These are phyloP conservation scores for Ophraella communa DNA, from an alignment of 2,888 invertebrate species.

Conservation along the genomic window DNA sequence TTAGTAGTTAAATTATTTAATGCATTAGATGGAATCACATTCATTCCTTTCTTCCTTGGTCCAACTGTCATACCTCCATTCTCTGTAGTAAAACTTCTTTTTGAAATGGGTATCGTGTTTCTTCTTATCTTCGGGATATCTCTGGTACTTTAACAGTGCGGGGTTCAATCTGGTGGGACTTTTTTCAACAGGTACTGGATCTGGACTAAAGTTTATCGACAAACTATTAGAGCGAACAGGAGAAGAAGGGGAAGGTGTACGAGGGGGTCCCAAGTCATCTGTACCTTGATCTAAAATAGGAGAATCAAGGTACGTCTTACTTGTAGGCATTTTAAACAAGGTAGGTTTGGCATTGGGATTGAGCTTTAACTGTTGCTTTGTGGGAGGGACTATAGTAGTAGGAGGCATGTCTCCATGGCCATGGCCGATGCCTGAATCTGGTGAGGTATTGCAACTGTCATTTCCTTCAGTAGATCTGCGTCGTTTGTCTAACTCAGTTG, in stretches of 20 bases:
- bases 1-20: not conserved
- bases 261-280: conserved; percentile 63
- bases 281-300: conserved; percentile 56
- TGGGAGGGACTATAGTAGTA: conserved; percentile 57
- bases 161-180: conserved; percentile 61
- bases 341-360: conserved; percentile 56
- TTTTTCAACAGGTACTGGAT: conserved; percentile 49
- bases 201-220: conserved; percentile 52
- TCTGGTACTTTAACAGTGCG: conserved; percentile 66
- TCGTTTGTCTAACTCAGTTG: conserved; percentile 88
- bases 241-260: conserved; percentile 66
- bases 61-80: conserved; percentile 65
- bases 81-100: conserved; percentile 79
- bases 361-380: conserved; percentile 54
- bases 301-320: conserved; percentile 62
- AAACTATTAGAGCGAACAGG: conserved; percentile 57
- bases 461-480: conserved; percentile 82
- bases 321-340: conserved; percentile 57
- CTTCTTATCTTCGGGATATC: conserved; percentile 61
- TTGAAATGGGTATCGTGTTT: conserved; percentile 75
- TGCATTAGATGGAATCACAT: conserved; percentile 10
- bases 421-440: conserved; percentile 85
- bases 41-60: conserved; percentile 50
- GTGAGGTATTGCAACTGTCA: conserved; percentile 80
- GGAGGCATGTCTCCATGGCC: conserved; percentile 66